These are phyloP conservation scores for Staurois parvus DNA, from an alignment of 2,797 vertebrate genomes.

Conservation along the genomic window DNA sequence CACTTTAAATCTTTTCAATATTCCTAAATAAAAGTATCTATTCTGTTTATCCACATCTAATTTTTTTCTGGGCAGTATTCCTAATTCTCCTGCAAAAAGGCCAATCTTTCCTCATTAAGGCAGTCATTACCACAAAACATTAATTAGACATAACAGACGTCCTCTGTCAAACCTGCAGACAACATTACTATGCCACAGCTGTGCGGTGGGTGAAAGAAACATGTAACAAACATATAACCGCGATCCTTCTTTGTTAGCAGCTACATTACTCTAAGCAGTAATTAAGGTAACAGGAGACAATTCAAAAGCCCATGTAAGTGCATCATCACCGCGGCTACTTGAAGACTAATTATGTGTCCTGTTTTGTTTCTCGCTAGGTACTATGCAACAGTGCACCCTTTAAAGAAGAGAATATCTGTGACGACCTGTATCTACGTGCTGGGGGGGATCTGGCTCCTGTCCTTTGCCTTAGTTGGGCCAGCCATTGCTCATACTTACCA, in stretches of 20 bases:
- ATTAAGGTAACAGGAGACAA: neutral
- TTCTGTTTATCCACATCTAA: too few relatives aligned
- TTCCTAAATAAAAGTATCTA: too few relatives aligned
- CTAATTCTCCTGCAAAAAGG: neutral
- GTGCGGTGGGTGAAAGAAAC: constrained; percentile 7
- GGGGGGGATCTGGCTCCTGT: constrained; percentile 86
- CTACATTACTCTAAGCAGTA: constrained; percentile 19
- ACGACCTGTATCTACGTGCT: constrained; percentile 82
- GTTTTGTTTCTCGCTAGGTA: constrained; percentile 73
- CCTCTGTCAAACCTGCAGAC: neutral
- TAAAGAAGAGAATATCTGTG: constrained; percentile 86
- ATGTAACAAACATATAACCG: neutral
- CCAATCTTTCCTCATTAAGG: neutral
- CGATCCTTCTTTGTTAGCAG: neutral
- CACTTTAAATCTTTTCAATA: too few relatives aligned
- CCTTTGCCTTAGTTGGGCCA: constrained; percentile 83
- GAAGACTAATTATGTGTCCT: constrained; percentile 20
- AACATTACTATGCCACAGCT: neutral
- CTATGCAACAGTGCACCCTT: constrained; percentile 86
- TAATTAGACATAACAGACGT: constrained; percentile 3
- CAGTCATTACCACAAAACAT: constrained; percentile 1
- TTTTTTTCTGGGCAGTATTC: neutral
- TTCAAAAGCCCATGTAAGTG: neutral
- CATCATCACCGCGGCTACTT: neutral
- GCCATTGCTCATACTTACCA: constrained; percentile 89